Conservation (phyloP, 2,797 vertebrate species). For the Chiroxiphia lanceolata region DNA sequence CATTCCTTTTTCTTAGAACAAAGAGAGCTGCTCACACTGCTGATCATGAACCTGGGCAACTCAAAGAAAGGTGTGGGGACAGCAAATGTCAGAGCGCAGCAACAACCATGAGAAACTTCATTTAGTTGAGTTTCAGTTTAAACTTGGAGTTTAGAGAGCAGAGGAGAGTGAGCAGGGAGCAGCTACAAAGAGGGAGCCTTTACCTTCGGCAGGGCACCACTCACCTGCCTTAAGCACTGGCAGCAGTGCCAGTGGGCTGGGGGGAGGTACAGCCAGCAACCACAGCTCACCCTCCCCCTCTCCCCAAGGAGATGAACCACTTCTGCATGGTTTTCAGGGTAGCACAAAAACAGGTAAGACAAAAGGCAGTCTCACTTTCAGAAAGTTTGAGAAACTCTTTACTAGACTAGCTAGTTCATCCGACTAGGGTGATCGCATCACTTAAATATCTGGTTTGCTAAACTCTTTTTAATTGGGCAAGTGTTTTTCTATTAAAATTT, state of each 20-base stretch:
- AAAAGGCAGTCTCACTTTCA: not conserved
- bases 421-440: not conserved
- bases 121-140: not conserved
- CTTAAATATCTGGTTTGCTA: constrained; percentile 1
- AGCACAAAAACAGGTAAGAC: not conserved
- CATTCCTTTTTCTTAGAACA: not conserved
- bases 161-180: not conserved
- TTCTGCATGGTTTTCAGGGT: not conserved
- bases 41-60: not conserved
- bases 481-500: not conserved
- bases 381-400: not conserved
- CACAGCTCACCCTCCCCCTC: not conserved
- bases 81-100: not conserved
- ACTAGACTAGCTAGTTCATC: not conserved
- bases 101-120: not conserved
- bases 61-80: not conserved
- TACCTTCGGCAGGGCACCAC: accelerated
- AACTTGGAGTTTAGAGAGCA: not conserved
- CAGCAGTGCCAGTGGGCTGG: not conserved
- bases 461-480: constrained; percentile 37
- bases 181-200: not conserved
- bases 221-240: accelerated
- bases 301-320: not conserved
- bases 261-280: accelerated
- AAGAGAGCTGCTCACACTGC: not conserved